Evolutionary conservation across 2,797 vertebrate species (phyloP), one percentile per base, ranked within the genome.

Genomic region (Anguilla obscura): DNA sequence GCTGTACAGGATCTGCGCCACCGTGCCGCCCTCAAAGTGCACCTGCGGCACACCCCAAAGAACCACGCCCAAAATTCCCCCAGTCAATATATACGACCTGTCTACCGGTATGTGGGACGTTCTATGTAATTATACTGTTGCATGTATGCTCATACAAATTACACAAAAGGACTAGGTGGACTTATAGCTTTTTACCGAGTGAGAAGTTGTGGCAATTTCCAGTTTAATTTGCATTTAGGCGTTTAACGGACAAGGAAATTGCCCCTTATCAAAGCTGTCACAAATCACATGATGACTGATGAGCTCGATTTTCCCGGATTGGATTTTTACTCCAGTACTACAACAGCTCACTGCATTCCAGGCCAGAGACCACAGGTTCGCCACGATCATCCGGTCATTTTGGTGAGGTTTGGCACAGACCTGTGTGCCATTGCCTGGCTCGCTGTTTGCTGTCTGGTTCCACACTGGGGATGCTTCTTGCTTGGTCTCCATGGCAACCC

Each of bases 1-100:
- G 0, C 98, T 96, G 95, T 99, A 99, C 89, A 99, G 97, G 0
- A 99, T 99, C 95, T 99, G 98, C 48, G 98, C 97, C 94, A 99
- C 98, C 0, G 98, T 88, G 27, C 97, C 96, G 0, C 94, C 96
- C 90, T 99, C 98, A 0, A 99, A 99, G 95, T 98, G 98, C 85
- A 99, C 98, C 98, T 99, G 93, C 1, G 90, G 88, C 24, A 84
- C 86, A 40, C 52, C 76, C 40, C 52, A 30, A 69, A 0, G 27
- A 1, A 66, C 9, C 36, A 52, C 40, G 91, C 12, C 88, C 7
- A 56, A 45, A 18, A 84, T 0, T 0, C 24, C 33, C n/a, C 52
- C 18, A 76, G 69, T 74, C 69, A 36, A 36, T 36, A n/a, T 69
- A n/a, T 8, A n/a, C 33, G 12, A 2, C 4, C 3, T 9, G 16